Evolutionary conservation across 2,113 vertebrate species (phyloP).

Genomic region (Centropus bengalensis): DNA sequence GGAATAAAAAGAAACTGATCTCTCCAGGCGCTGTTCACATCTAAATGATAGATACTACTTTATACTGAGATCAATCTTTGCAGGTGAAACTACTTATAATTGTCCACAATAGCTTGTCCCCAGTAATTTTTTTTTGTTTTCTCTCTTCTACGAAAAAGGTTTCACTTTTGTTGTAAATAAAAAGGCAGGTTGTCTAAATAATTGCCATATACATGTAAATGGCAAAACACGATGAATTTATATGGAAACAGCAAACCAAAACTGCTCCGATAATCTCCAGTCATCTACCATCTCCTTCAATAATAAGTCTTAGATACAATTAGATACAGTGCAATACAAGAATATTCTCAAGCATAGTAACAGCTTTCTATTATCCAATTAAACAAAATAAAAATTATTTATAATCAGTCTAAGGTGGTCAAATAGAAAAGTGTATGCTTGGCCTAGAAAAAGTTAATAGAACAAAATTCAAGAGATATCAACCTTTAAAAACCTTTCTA

Average conservation of each 20-base stretch:
- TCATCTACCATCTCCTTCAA: neutral
- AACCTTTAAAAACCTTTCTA: neutral
- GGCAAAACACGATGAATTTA: neutral
- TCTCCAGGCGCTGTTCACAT: neutral
- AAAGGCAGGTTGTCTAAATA: neutral
- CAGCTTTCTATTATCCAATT: neutral
- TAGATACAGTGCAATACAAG: neutral
- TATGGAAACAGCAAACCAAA: neutral
- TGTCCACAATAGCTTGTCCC: neutral
- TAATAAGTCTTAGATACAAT: neutral
- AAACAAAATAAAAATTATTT: neutral
- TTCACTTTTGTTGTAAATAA: conserved; percentile 11
- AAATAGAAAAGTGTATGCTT: neutral
- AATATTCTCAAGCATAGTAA: neutral
- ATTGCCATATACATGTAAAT: neutral
- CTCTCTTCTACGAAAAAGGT: neutral
- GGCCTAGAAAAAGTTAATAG: neutral
- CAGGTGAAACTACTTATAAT: neutral
- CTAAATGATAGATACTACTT: neutral
- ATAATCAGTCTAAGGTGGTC: neutral
- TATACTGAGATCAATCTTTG: neutral
- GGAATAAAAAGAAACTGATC: neutral
- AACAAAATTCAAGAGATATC: neutral
- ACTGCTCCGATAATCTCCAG: neutral
- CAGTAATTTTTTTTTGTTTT: neutral